Evolutionary conservation across 2,888 invertebrate species (phyloP), one percentile per base, ranked within the genome.

Genomic region (Physocephala rufipes): DNA sequence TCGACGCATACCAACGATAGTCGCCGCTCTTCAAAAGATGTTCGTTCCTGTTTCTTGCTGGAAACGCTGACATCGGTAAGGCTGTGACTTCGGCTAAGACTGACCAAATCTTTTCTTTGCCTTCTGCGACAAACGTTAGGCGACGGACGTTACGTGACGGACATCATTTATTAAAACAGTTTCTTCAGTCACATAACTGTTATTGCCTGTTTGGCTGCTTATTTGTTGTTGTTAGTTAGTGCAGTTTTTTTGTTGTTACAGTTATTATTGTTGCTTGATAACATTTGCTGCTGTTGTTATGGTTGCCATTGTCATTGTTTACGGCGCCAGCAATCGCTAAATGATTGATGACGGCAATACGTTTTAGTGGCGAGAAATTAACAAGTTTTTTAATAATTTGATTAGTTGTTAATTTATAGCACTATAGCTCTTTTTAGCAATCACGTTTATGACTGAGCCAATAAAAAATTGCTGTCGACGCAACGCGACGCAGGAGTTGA

Each of bases 71-170:
- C n/a, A 21, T 53, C 21, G 53, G 16, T 53, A 7, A 21, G 21
- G 19, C 16, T 19, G 51, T 16, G 51, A 51, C 16, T 51, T 2
- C 19, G n/a, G 19, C 16, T 19, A 19, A 51, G 16, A 19, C 13
- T 51, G 51, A 16, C 19, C 2, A 1, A 19, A 51, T 2, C 53
- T 1, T 49, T 49, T 4, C 36, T 36, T 36, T 4, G 36, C 36
- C 5, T 36, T 36, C 36, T 7, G 36, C 36, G 36, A 36, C 36
- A 36, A 36, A 36, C 36, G 36, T 7, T 4, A 36, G 36, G 9
- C 36, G 36, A 36, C 36, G 36, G 36, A 36, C 36, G 66, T 66
- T 66, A 55, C 49, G 24, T 66, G 43, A 64, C 26, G 16, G 47
- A 65, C 19, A 65, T 36, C 53, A 21, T 66, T 43, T 30, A 53